Conservation (phyloP, 1,140 invertebrate genomes). For the Agrilus planipennis region DNA sequence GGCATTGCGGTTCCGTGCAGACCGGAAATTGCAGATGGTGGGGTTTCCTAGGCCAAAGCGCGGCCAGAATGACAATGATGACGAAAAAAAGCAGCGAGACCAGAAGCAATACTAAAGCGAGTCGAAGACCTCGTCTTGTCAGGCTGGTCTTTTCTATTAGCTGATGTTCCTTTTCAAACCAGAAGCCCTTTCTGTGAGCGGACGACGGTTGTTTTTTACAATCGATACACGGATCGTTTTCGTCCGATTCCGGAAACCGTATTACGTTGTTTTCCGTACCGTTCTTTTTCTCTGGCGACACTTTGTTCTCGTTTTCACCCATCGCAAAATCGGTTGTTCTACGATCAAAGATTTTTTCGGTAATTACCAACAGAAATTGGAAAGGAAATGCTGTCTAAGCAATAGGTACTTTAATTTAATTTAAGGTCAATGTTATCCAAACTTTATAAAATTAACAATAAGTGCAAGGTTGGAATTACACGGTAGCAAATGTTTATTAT, state of each 20-base stretch:
- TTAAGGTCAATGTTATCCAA: too few species aligned
- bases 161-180: conserved; percentile 6
- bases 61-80: conserved; percentile 23
- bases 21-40: conserved; percentile 16
- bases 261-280: conserved; percentile 8
- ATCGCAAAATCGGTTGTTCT: too few species aligned
- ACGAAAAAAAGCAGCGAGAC: conserved; percentile 21
- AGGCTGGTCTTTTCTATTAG: conserved; percentile 21
- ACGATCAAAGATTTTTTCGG: too few species aligned
- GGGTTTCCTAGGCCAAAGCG: conserved; percentile 23
- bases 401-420: too few species aligned
- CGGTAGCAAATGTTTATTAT: too few species aligned
- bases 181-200: background rate
- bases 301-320: background rate
- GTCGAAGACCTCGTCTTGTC: conserved; percentile 16
- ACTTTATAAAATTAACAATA: too few species aligned
- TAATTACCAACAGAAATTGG: too few species aligned
- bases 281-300: conserved; percentile 7
- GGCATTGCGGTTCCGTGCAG: conserved; percentile 19
- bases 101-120: conserved; percentile 17
- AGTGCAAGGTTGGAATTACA: too few species aligned
- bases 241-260: background rate
- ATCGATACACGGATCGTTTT: conserved; percentile 11
- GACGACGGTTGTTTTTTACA: background rate
- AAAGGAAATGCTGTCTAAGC: too few species aligned